Percentiles rank a stretch among this genome's conserved stretches.
Conservation (phyloP, 2,888 invertebrate genomes). For the Rhyacophila evoluta region DNA sequence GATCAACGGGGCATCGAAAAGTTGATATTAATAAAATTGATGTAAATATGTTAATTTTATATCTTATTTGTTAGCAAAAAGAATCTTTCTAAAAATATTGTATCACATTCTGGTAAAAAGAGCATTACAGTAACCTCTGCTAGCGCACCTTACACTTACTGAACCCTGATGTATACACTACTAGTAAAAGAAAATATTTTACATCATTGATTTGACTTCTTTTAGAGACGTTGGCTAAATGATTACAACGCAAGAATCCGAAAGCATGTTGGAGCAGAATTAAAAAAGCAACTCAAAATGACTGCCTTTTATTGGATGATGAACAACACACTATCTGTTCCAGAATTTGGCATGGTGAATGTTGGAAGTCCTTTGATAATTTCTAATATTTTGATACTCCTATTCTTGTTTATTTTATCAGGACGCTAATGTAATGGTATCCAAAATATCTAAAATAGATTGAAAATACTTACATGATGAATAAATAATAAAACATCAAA, state of each 20-base stretch:
- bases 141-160: no score
- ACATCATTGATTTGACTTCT: constrained; percentile 54
- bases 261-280: constrained; percentile 78
- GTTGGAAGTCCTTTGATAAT: constrained; percentile 33
- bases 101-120: no score
- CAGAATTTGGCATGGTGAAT: constrained; percentile 64
- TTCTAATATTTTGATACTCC: constrained; percentile 36
- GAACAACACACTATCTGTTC: constrained; percentile 80
- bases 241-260: constrained; percentile 81
- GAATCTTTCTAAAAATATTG: no score
- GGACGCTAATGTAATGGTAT: neutral
- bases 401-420: neutral
- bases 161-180: no score
- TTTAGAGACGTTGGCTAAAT: constrained; percentile 83
- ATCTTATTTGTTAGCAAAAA: no score
- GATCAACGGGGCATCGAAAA: no score
- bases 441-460: neutral
- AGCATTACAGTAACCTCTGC: no score
- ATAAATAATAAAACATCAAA: neutral
- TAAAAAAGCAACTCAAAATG: constrained; percentile 77
- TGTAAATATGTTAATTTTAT: no score
- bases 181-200: no score
- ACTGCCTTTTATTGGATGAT: constrained; percentile 87
- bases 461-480: neutral
- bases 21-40: no score